phyloP scores from a whole-genome alignment of 2,888 invertebrate species.

The Mesorhabditis belari region DNA sequence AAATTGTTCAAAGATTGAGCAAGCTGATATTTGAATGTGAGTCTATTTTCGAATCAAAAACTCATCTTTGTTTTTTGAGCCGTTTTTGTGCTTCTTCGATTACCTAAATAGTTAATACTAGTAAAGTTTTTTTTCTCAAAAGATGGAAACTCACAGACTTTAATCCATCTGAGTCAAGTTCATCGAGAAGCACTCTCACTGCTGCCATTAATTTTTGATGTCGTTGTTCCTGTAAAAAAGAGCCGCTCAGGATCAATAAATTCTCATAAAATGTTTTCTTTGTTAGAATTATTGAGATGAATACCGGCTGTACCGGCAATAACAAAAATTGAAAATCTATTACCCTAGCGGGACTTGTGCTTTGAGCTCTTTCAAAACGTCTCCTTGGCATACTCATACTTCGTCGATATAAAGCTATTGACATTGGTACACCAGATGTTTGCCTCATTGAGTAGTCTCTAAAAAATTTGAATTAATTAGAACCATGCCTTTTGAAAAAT shows the following conservation, averaged over 20 bases:
- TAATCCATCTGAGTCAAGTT: conserved; percentile 35
- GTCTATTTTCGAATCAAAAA: too few species aligned
- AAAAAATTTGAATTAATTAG: too few species aligned
- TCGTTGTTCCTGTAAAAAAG: conserved; percentile 26
- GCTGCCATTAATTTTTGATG: conserved; percentile 39
- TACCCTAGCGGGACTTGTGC: conserved; percentile 32
- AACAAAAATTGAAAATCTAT: background rate
- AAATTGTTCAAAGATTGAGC: background rate
- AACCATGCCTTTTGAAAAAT: too few species aligned
- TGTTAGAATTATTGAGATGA: background rate
- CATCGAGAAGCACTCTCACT: conserved; percentile 36
- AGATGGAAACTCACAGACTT: background rate
- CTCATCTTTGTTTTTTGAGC: conserved; percentile 38
- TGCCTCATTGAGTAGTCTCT: background rate
- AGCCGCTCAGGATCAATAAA: background rate
- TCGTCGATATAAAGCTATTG: background rate
- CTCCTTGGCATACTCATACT: background rate
- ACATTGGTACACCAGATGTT: background rate
- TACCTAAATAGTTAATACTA: conserved; percentile 12
- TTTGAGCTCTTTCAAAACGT: conserved; percentile 11
- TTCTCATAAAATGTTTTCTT: background rate
- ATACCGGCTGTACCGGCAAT: background rate
- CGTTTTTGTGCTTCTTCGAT: conserved; percentile 39
- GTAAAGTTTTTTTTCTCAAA: background rate
- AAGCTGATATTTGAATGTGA: too few species aligned